Evolutionary conservation across 2,113 vertebrate species (phyloP).

Genomic region (Sclerurus mexicanus): DNA sequence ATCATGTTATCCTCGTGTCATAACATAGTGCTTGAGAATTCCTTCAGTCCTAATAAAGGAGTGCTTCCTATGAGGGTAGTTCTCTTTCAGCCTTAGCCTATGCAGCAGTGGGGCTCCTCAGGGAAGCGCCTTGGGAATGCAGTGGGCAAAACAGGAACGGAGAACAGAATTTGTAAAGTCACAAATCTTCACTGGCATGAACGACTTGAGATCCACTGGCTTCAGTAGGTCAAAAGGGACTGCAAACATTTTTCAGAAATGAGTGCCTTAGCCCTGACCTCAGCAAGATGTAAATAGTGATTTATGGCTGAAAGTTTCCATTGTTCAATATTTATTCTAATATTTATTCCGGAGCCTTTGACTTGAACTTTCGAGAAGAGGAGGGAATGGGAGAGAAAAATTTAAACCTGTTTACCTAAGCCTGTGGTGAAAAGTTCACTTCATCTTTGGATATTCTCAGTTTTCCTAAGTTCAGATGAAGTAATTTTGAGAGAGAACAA

Average conservation of each 20-base stretch:
- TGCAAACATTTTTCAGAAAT: background rate
- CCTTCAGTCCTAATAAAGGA: background rate
- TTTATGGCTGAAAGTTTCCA: background rate
- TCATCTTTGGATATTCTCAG: background rate
- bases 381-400: background rate
- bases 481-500: background rate
- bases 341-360: background rate
- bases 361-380: background rate
- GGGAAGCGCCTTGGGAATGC: background rate
- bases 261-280: background rate
- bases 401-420: background rate
- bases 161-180: background rate
- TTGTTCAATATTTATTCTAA: background rate
- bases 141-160: background rate
- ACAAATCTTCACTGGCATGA: background rate
- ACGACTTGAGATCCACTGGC: background rate
- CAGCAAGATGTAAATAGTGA: background rate
- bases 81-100: background rate
- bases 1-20: background rate
- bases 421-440: background rate
- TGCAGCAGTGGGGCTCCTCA: background rate
- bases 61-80: background rate
- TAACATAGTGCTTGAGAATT: background rate
- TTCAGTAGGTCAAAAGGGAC: background rate
- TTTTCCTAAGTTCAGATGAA: background rate